Percentiles rank a stretch among this genome's conserved stretches.
phyloP scores from a whole-genome alignment of 2,113 vertebrate genomes.

The Macrotus californicus region DNA sequence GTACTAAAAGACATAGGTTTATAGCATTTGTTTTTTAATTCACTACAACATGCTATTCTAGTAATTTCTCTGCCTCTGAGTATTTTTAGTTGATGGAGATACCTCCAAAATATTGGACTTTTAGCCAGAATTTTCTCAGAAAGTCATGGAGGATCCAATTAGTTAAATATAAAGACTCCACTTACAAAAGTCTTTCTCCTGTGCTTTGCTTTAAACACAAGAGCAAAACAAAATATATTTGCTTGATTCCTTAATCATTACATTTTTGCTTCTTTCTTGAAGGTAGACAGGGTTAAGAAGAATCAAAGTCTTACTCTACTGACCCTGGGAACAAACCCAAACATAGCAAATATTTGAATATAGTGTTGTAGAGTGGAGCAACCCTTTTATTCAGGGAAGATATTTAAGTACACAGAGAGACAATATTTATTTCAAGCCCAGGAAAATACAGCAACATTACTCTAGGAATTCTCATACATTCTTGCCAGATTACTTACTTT shows the following conservation, averaged over 20 bases:
- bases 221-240: not conserved
- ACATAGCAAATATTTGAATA: not conserved
- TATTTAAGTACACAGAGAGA: not conserved
- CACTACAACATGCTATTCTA: conserved; percentile 73
- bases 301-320: not conserved
- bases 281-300: not conserved
- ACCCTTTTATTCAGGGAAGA: not conserved
- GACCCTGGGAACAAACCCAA: not conserved
- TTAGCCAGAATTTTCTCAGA: not conserved
- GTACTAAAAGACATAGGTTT: not conserved
- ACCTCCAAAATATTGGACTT: not conserved
- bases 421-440: not conserved
- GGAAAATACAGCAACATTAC: not conserved
- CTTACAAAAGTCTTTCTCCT: not conserved
- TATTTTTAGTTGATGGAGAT: not conserved
- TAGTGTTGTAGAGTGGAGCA: not conserved
- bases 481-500: not conserved
- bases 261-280: not conserved
- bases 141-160: not conserved
- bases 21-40: not conserved
- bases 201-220: not conserved
- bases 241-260: not conserved
- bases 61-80: conserved; percentile 44
- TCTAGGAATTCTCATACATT: not conserved
- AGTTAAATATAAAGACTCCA: accelerated